Conservation (phyloP, 2,797 vertebrate genomes). For the Sebastes taczanowskii region DNA sequence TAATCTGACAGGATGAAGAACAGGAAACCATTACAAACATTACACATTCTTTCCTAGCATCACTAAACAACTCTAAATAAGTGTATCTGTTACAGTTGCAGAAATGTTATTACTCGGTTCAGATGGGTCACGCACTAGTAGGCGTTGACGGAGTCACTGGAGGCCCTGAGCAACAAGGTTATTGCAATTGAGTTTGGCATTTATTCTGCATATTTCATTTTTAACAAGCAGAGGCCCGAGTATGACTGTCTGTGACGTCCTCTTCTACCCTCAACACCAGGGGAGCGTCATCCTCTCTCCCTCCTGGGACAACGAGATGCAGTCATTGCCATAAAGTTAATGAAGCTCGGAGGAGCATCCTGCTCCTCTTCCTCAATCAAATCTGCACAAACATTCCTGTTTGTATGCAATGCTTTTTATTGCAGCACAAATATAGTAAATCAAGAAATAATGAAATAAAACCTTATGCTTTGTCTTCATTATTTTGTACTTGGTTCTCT, state of each 20-base stretch:
- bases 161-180: not conserved
- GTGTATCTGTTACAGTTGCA: not conserved
- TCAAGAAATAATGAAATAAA: not conserved
- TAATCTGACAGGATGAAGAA: not conserved
- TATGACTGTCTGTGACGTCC: constrained; percentile 26
- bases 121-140: not conserved
- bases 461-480: not conserved
- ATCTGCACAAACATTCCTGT: not conserved
- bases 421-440: not conserved
- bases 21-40: not conserved
- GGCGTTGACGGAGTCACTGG: not conserved
- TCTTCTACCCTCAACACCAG: not conserved
- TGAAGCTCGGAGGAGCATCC: constrained; percentile 9
- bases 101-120: not conserved
- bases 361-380: not conserved
- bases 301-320: not conserved
- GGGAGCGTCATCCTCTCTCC: constrained; percentile 3
- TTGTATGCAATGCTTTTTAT: not conserved
- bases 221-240: not conserved
- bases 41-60: not conserved
- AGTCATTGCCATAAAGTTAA: constrained; percentile 27
- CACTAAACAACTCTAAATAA: not conserved
- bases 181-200: not conserved
- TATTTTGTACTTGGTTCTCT: not conserved
- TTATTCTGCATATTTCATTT: not conserved